Conservation (phyloP, 2,888 invertebrate genomes). For the Uropetala carovei region DNA sequence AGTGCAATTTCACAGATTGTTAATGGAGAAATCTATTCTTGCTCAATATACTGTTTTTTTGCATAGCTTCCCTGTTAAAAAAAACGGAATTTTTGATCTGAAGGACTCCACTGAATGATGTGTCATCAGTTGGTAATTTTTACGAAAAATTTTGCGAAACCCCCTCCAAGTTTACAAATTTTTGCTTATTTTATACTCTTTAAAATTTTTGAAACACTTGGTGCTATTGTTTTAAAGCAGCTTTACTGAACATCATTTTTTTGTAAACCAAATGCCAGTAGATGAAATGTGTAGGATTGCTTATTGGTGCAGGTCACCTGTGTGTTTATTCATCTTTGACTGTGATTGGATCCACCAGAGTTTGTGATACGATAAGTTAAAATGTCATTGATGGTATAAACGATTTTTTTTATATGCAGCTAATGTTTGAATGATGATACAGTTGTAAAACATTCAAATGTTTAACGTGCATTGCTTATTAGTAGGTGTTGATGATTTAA, state of each 20-base stretch:
- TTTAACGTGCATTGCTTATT: not conserved
- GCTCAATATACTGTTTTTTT: not conserved
- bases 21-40: no score
- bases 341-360: conserved; percentile 33
- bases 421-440: conserved; percentile 27
- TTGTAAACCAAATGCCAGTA: conserved; percentile 39
- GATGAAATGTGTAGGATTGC: not conserved
- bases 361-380: not conserved
- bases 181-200: conserved; percentile 35
- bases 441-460: not conserved
- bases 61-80: not conserved
- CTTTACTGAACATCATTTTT: conserved; percentile 33
- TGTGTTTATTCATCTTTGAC: conserved; percentile 9
- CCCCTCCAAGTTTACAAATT: not conserved
- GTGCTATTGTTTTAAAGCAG: conserved; percentile 55
- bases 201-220: conserved; percentile 32
- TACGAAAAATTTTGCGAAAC: not conserved
- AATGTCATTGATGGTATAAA: not conserved
- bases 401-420: not conserved
- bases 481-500: not conserved
- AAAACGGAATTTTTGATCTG: conserved; percentile 30
- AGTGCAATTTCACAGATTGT: no score
- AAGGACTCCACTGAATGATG: conserved; percentile 37
- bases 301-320: conserved; percentile 29
- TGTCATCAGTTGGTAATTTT: conserved; percentile 14